Evolutionary conservation across 1,140 invertebrate species (phyloP), one percentile per base, ranked within the genome.

Genomic region (Drosophila erecta): DNA sequence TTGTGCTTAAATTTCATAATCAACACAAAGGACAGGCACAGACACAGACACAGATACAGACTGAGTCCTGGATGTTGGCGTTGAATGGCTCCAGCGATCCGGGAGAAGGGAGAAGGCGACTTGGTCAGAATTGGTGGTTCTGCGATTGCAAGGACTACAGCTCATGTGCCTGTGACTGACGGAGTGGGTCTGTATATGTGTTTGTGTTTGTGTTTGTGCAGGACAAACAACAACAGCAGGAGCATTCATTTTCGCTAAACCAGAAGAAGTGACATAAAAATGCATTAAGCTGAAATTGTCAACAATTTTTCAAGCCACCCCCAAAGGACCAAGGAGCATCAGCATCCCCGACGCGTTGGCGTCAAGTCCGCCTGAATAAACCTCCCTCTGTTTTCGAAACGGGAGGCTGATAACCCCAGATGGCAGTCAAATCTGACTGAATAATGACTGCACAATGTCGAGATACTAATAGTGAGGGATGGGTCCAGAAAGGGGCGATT

Each of bases 201-300:
- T 43, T 37, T 3, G 15, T 41, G 38, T 41, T 43, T 54, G 38
- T 62, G 59, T 65, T 47, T 71, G 60, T 51, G 50, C 58, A 56
- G 60, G 74, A 76, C 83, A 81, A 85, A 78, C 81, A 86, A 85
- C 57, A 77, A 61, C 69, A 67, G 75, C 57, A 72, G 57, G 56
- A 53, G 62, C 54, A 75, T 58, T 75, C 76, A 65, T 56, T 46
- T 64, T 65, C 76, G 56, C 72, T 69, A 74, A 67, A 81, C 70
- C 50, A 87, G 64, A 86, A 85, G 71, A 87, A 75, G 70, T 79
- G 79, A 76, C 79, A 81, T 72, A 77, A 81, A 86, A 87, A 83
- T 89, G 79, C 83, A 89, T 89, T 87, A 89, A 87, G 84, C 84
- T 83, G 81, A 87, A 89, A 87, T 89, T 87, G 79, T 89, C 83